phyloP scores from a whole-genome alignment of 2,888 invertebrate species.

The Zelleria hepariella region DNA sequence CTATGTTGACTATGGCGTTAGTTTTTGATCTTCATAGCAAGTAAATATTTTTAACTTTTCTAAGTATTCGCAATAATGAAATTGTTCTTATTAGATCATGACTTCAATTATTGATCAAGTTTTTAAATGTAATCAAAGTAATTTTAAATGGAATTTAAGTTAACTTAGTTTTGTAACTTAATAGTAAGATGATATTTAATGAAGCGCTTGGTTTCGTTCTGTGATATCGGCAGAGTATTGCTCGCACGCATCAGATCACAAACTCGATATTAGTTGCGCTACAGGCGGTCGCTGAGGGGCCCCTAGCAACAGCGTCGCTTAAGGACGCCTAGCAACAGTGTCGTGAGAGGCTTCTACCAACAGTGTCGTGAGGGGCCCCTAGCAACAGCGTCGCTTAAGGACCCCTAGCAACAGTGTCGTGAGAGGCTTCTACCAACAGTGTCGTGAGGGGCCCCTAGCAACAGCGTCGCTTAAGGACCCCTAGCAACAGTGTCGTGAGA shows the following conservation, averaged over 20 bases:
- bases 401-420: too few relatives aligned
- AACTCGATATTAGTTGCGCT: neutral
- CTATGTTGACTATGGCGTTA: neutral
- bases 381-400: too few relatives aligned
- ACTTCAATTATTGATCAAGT: neutral
- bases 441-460: too few relatives aligned
- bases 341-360: too few relatives aligned
- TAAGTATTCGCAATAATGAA: conserved; percentile 17
- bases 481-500: too few relatives aligned
- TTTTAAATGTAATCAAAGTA: neutral
- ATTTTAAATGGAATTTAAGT: neutral
- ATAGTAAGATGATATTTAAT: neutral
- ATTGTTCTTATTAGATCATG: neutral
- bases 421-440: too few relatives aligned
- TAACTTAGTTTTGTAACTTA: too few relatives aligned
- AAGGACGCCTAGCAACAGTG: too few relatives aligned
- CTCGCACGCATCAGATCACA: neutral
- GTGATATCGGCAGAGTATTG: neutral
- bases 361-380: too few relatives aligned
- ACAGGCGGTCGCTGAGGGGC: neutral
- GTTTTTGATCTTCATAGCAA: neutral
- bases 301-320: too few relatives aligned
- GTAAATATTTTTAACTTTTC: conserved; percentile 18
- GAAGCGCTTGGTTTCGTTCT: neutral
- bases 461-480: too few relatives aligned